Base-by-base conservation (phyloP, 2,113 vertebrate genomes). In the Cygnus buccinator region DNA sequence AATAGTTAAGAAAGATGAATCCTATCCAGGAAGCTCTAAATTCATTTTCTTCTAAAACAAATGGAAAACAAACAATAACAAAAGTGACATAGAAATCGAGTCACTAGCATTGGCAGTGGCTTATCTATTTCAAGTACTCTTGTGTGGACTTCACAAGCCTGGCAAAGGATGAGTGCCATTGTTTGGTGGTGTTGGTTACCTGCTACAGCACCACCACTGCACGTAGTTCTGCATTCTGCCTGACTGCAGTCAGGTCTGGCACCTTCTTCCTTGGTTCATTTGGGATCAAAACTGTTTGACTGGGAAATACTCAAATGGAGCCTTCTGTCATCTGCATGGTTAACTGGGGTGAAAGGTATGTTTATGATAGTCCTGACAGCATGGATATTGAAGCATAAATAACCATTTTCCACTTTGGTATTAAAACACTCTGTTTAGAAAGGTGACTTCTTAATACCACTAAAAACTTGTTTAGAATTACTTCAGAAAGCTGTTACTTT, bases 131-230 rank as follows among this genome's bases (percentile, higher is more conserved):
- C 37, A 9, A 4, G 12, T 25, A 25, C 26, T 73, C 12, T 52
- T 25, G 19, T 0, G 1, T 25, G 22, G 68, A 4, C 9, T 48
- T 55, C 17, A 21, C 46, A 48, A 48, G 41, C 23, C n/a, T 35
- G 28, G 2, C 4, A 50, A 37, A 25, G 1, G 6, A 0, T 3
- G 13, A 15, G 35, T 23, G 55, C 26, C 5, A 25, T 43, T 10
- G 25, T 14, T 33, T 1, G 1, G 22, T 22, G 31, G 5, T 6
- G 18, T 11, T 26, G 11, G 46, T 10, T 37, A 35, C 21, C 35
- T 75, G 28, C 6, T 20, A 1, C 1, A 28, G 20, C 23, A 3
- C 0, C 4, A 10, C 8, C 2, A 4, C 29, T 48, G 39, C 18
- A 2, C 6, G 19, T 2, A 10, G 14, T 14, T 66, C 15, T 63